Percentiles rank a stretch among this genome's conserved stretches.
phyloP scores from a whole-genome alignment of 2,888 invertebrate genomes.

The Ophion costatus region DNA sequence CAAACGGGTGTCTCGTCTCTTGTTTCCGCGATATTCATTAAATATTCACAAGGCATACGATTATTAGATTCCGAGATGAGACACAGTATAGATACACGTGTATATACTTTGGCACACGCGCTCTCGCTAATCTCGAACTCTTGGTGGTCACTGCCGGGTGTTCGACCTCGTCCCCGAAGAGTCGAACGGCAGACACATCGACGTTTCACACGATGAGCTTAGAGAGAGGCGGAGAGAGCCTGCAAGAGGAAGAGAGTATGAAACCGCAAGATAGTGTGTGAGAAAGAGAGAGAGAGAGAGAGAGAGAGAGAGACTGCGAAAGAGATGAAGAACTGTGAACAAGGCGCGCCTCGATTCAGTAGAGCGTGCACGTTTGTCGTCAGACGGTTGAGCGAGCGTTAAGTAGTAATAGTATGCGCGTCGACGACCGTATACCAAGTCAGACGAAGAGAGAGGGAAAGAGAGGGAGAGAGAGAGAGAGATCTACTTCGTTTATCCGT shows the following conservation, averaged over 20 bases:
- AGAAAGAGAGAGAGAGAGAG: constrained; percentile 9
- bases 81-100: background rate
- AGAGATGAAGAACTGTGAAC: constrained; percentile 26
- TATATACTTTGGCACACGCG: constrained; percentile 40
- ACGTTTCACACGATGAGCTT: constrained; percentile 43
- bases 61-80: constrained; percentile 65
- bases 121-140: constrained; percentile 54
- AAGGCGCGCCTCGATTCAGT: constrained; percentile 56
- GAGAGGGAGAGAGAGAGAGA: constrained; percentile 4
- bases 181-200: constrained; percentile 38
- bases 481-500: constrained; percentile 33
- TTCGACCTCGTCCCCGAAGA: constrained; percentile 57
- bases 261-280: background rate
- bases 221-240: background rate
- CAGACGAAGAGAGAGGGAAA: background rate
- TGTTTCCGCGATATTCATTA: constrained; percentile 78
- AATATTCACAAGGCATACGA: constrained; percentile 81
- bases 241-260: background rate
- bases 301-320: background rate
- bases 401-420: constrained; percentile 61
- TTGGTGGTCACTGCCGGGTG: constrained; percentile 48
- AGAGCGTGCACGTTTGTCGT: constrained; percentile 57
- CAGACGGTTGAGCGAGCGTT: constrained; percentile 55
- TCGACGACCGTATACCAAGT: constrained; percentile 27
- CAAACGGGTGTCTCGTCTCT: constrained; percentile 78